phyloP scores from a whole-genome alignment of 1,140 invertebrate species.

The Trichonephila inaurata region DNA sequence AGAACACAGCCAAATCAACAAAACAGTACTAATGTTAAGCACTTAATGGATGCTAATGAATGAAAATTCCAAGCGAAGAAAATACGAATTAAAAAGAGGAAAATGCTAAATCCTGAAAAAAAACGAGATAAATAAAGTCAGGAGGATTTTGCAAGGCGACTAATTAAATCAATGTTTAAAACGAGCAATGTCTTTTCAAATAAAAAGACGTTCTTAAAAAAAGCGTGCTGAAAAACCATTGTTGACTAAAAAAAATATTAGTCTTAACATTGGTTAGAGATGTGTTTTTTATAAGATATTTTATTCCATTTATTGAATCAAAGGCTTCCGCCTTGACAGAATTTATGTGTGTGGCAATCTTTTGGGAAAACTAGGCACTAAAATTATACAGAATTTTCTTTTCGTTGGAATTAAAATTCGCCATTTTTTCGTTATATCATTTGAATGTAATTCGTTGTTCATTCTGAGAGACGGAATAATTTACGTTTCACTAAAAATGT shows the following conservation, averaged over 20 bases:
- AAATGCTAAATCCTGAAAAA: background rate
- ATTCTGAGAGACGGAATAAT: background rate
- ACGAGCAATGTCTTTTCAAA: slow-evolving; percentile 13
- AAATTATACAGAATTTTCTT: background rate
- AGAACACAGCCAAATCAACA: background rate
- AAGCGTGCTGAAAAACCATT: background rate
- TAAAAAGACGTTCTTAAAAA: background rate
- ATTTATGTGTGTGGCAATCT: background rate
- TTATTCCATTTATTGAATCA: slow-evolving; percentile 30
- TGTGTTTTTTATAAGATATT: background rate
- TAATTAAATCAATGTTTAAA: slow-evolving; percentile 42
- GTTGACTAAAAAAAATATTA: slow-evolving; percentile 17
- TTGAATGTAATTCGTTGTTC: background rate
- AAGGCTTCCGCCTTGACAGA: slow-evolving; percentile 1
- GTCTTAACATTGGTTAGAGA: slow-evolving; percentile 2
- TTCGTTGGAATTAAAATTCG: background rate
- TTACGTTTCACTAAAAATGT: no score
- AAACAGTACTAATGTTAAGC: slow-evolving; percentile 13
- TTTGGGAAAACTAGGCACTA: background rate
- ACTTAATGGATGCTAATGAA: slow-evolving; percentile 47
- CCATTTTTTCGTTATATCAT: background rate
- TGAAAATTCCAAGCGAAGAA: slow-evolving; percentile 6
- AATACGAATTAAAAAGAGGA: slow-evolving; percentile 17
- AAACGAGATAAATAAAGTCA: slow-evolving; percentile 30
- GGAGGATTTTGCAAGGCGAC: slow-evolving; percentile 10